phyloP scores from a whole-genome alignment of 35 echinoderm and acorn worm species.

The Heliocidaris tuberculata region DNA sequence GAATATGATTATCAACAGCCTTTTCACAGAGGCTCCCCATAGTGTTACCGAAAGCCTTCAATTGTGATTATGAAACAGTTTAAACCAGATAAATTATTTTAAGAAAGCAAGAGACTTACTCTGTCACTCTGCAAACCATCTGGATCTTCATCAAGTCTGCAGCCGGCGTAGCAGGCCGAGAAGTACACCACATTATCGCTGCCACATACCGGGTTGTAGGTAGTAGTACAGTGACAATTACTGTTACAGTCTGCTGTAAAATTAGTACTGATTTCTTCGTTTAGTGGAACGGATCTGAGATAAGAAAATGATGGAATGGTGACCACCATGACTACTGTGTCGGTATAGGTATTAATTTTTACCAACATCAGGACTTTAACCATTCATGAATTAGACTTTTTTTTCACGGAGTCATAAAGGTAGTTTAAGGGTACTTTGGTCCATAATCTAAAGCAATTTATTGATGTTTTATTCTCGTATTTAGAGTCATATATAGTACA shows the following conservation, averaged over 20 bases:
- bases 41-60: too few species aligned
- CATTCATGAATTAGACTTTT: too few species aligned
- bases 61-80: too few species aligned
- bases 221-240: conserved; percentile 58
- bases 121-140: not conserved
- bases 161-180: conserved; percentile 77
- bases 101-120: not conserved
- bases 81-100: too few species aligned
- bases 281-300: not conserved
- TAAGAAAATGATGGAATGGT: not conserved
- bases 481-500: too few species aligned
- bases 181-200: conserved; percentile 72
- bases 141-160: conserved; percentile 30
- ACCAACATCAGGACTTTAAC: not conserved
- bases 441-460: too few species aligned
- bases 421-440: not conserved
- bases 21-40: too few species aligned
- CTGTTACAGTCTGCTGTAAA: conserved; percentile 61
- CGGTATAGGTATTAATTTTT: too few species aligned
- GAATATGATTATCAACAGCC: too few species aligned
- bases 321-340: not conserved
- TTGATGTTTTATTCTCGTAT: too few species aligned
- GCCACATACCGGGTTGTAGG: conserved; percentile 84
- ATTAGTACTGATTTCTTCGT: conserved; percentile 47
- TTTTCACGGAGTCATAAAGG: not conserved